Percentiles rank a stretch among this genome's conserved stretches.
Conservation (phyloP, 2,113 vertebrate species). For the Echinops telfairi region DNA sequence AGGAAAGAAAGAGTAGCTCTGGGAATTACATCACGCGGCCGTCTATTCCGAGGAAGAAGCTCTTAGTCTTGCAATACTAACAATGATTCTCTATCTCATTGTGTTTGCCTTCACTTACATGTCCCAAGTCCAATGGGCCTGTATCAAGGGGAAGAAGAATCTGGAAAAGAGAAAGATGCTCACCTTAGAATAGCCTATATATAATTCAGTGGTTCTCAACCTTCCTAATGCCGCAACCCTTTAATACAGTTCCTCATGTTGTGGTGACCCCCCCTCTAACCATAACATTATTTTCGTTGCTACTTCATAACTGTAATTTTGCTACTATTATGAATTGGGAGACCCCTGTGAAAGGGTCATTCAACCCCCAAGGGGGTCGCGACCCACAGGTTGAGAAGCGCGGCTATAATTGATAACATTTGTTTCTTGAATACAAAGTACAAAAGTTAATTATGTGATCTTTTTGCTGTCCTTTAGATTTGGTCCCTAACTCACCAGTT, state of each 20-base stretch:
- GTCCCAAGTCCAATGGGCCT: not conserved
- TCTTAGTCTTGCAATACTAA: not conserved
- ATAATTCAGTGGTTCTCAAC: too few relatives aligned
- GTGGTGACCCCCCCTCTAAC: too few relatives aligned
- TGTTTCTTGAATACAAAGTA: constrained; percentile 15
- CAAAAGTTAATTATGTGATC: not conserved
- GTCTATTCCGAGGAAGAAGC: not conserved
- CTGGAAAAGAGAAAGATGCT: not conserved
- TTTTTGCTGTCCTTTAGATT: not conserved
- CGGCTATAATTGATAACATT: not conserved
- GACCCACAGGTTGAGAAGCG: too few relatives aligned
- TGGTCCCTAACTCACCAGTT: not conserved
- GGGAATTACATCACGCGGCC: not conserved
- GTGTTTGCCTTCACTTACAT: not conserved
- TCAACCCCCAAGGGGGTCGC: not conserved
- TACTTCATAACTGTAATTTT: too few relatives aligned
- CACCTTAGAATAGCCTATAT: not conserved
- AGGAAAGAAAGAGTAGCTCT: constrained; percentile 12
- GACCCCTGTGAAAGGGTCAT: too few relatives aligned
- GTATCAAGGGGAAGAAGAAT: not conserved
- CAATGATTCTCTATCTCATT: not conserved
- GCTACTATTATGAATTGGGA: too few relatives aligned
- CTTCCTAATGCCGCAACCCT: too few relatives aligned
- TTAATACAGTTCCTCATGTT: too few relatives aligned
- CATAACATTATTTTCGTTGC: too few relatives aligned